Conservation (phyloP, 1,140 invertebrate species). For the Eupeodes corollae region DNA sequence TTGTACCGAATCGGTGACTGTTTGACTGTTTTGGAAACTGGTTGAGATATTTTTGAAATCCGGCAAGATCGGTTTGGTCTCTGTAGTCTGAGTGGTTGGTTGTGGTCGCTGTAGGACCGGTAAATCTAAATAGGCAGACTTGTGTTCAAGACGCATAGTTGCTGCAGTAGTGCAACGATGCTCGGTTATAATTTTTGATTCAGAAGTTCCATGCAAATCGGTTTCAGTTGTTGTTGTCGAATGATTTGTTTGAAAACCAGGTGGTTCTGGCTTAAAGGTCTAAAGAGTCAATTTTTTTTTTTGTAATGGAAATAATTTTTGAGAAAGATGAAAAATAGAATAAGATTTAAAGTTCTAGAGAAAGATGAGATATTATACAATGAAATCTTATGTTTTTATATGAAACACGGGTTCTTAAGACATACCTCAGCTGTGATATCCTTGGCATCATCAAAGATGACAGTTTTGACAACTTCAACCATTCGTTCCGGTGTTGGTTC, state of each 20-base stretch:
- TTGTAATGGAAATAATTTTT: constrained; percentile 6
- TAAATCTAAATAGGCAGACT: constrained; percentile 30
- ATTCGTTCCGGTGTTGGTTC: constrained; percentile 57
- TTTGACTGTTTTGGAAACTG: constrained; percentile 14
- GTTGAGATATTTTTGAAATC: constrained; percentile 17
- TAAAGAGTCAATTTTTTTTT: background rate
- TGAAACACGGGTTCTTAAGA: constrained; percentile 27
- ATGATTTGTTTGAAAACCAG: constrained; percentile 23
- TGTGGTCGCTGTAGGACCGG: constrained; percentile 22
- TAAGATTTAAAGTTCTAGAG: constrained; percentile 7
- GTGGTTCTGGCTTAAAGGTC: constrained; percentile 16
- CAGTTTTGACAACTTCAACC: constrained; percentile 54
- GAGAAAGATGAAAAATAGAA: constrained; percentile 2
- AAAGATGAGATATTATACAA: constrained; percentile 2
- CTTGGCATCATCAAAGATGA: constrained; percentile 45
- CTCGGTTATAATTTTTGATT: constrained; percentile 37
- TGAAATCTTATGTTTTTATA: constrained; percentile 27
- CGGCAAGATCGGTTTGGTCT: constrained; percentile 9
- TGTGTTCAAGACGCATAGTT: constrained; percentile 38
- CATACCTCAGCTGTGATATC: constrained; percentile 37
- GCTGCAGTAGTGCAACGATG: constrained; percentile 37
- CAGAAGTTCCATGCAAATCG: constrained; percentile 33
- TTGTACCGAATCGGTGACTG: constrained; percentile 8
- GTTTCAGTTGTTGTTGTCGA: constrained; percentile 22
- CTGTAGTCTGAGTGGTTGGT: constrained; percentile 13